These are phyloP conservation scores for Anoplopoma fimbria DNA, from an alignment of 2,113 vertebrate species.

Conservation along the genomic window DNA sequence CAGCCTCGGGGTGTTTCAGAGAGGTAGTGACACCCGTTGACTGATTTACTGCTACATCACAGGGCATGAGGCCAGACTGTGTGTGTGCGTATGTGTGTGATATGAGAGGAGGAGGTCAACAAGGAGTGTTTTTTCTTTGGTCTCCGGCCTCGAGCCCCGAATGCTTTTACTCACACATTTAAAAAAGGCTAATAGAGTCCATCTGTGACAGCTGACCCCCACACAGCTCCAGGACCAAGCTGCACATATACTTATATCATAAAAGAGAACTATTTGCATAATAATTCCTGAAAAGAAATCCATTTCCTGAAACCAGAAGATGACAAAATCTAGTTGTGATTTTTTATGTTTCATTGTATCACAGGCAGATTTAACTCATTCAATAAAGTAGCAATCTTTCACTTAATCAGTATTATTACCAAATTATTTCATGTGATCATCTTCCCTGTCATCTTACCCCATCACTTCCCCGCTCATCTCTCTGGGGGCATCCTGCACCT, in stretches of 20 bases:
- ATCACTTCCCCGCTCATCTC: conserved; percentile 29
- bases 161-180: conserved; percentile 42
- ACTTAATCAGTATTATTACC: conserved; percentile 6
- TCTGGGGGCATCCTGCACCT: conserved; percentile 46
- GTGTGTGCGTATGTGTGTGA: conserved; percentile 17
- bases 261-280: neutral
- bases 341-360: neutral
- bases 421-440: conserved; percentile 14
- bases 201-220: conserved; percentile 49
- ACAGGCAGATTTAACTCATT: neutral
- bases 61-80: conserved; percentile 6
- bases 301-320: neutral
- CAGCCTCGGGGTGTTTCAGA: conserved; percentile 41
- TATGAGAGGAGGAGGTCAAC: conserved; percentile 48
- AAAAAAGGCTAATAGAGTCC: conserved; percentile 53
- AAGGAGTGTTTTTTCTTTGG: conserved; percentile 45
- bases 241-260: neutral
- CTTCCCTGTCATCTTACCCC: conserved; percentile 19
- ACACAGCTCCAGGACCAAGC: neutral
- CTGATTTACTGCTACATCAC: conserved; percentile 62
- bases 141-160: conserved; percentile 21
- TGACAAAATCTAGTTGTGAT: neutral
- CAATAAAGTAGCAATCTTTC: neutral
- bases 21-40: conserved; percentile 63
- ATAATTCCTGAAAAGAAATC: no score